Conservation (phyloP, 2,113 vertebrate genomes). For the Gymnobelideus leadbeateri region DNA sequence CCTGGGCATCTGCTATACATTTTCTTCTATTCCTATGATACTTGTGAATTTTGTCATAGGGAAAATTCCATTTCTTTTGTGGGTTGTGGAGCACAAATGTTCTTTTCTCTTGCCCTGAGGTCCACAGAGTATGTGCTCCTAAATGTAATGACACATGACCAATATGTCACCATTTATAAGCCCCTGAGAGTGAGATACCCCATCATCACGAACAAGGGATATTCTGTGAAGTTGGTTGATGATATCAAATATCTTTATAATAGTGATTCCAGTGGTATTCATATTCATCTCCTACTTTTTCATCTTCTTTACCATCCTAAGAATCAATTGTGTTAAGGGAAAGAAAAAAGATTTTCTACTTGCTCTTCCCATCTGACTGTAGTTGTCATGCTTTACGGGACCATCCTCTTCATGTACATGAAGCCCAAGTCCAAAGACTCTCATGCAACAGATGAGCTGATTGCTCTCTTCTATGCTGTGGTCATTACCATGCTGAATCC, state of each 20-base stretch:
- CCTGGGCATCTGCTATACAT: constrained; percentile 64
- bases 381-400: constrained; percentile 74
- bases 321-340: constrained; percentile 64
- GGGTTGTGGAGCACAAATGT: too few species aligned
- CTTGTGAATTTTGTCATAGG: constrained; percentile 41
- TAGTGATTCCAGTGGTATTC: constrained; percentile 61
- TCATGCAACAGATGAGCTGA: neutral
- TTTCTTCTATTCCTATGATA: constrained; percentile 60
- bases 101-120: neutral
- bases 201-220: constrained; percentile 18
- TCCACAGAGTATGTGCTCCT: constrained; percentile 42
- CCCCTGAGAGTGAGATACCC: constrained; percentile 54
- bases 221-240: neutral
- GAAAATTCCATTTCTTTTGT: too few species aligned
- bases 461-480: neutral
- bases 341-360: constrained; percentile 67
- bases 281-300: constrained; percentile 69
- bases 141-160: constrained; percentile 54
- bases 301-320: constrained; percentile 65
- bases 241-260: constrained; percentile 55
- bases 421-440: constrained; percentile 45
- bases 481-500: neutral
- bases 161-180: constrained; percentile 50
- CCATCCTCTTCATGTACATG: constrained; percentile 73
- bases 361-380: constrained; percentile 73